phyloP scores from a whole-genome alignment of 1,140 invertebrate species.

The Camponotus pennsylvanicus region DNA sequence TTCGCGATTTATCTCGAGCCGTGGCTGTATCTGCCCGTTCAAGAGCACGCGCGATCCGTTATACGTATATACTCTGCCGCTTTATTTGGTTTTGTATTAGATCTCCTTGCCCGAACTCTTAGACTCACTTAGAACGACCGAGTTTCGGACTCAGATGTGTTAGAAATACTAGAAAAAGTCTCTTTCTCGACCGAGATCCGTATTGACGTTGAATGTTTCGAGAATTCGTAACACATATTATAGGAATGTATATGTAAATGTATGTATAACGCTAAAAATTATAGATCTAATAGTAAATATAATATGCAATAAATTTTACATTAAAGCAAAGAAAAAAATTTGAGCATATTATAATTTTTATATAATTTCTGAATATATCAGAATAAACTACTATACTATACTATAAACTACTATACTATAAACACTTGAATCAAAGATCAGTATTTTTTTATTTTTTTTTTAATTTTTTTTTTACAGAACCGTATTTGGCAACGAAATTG shows the following conservation, averaged over 20 bases:
- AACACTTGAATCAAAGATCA: background rate
- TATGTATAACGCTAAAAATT: background rate
- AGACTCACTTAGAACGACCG: constrained; percentile 27
- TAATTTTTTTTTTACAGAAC: background rate
- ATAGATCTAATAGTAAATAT: background rate
- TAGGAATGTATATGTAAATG: background rate
- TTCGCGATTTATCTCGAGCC: constrained; percentile 19
- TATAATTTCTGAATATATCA: background rate
- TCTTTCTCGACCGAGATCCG: background rate
- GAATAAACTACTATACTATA: background rate
- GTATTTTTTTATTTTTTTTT: background rate
- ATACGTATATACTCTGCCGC: constrained; percentile 19
- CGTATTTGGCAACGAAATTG: background rate
- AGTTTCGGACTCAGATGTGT: background rate
- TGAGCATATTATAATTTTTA: background rate
- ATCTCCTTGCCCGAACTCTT: constrained; percentile 25
- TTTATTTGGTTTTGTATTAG: constrained; percentile 47
- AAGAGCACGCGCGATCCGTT: constrained; percentile 25
- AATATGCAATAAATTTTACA: background rate
- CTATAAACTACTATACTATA: too few relatives aligned
- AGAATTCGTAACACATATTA: background rate
- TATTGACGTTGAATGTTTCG: constrained; percentile 11
- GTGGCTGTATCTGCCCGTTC: background rate
- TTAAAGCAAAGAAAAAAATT: background rate
- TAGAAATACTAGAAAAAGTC: constrained; percentile 8